A percentile compares a stretch with the other conserved stretches of the same genome.
These are phyloP conservation scores for Mesopsocus fuscifrons DNA, from an alignment of 2,888 invertebrate species.

Conservation along the genomic window DNA sequence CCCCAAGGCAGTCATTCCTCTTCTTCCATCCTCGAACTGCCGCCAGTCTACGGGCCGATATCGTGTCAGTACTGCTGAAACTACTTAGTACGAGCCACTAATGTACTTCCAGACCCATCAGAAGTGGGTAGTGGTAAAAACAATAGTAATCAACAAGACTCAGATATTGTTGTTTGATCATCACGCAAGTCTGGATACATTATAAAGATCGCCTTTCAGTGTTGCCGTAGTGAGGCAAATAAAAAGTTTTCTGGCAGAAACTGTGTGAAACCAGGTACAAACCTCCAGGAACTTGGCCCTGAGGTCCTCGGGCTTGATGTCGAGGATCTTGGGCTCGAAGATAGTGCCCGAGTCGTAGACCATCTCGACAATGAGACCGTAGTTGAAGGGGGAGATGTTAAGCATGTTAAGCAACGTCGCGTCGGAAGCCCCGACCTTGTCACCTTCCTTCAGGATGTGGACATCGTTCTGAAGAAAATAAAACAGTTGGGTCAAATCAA, in stretches of 20 bases:
- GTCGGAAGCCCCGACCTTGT: conserved; percentile 97
- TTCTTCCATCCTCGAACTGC: neutral
- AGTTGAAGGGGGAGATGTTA: conserved; percentile 98
- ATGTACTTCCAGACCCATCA: neutral
- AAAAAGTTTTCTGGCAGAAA: too few relatives aligned
- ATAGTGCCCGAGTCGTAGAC: conserved; percentile 98
- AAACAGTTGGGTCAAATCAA: too few relatives aligned
- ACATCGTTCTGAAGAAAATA: conserved; percentile 46
- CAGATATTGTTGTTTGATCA: neutral
- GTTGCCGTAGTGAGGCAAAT: too few relatives aligned
- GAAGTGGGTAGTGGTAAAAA: neutral
- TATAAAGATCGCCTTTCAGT: neutral
- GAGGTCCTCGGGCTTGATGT: conserved; percentile 95
- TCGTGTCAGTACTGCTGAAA: neutral
- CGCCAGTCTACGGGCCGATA: neutral
- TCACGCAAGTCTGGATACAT: neutral
- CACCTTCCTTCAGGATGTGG: conserved; percentile 81
- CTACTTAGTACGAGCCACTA: neutral
- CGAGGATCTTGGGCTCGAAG: conserved; percentile 90
- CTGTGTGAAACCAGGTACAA: too few relatives aligned
- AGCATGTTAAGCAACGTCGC: conserved; percentile 98
- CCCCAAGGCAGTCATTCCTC: neutral
- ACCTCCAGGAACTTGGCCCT: conserved; percentile 68
- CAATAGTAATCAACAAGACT: neutral
- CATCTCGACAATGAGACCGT: conserved; percentile 87